Base-by-base conservation (phyloP, 2,113 vertebrate species). In the Myiagra hebetior region DNA sequence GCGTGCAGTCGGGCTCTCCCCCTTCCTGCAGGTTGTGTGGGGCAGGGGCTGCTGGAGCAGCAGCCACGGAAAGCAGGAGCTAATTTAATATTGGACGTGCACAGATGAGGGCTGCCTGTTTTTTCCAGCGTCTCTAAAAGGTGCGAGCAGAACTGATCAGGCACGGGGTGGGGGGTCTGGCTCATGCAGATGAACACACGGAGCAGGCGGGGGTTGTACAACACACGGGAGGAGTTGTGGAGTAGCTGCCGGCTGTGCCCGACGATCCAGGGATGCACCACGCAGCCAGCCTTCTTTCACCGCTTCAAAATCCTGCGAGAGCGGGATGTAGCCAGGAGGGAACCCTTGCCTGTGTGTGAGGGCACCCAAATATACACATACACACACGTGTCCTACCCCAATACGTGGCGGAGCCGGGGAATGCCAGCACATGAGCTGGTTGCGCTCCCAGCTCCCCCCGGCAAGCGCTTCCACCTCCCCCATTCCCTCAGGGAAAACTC, bases 371-470 rank as follows among this genome's bases (percentile, higher is more conserved):
- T 50, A 84, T 11, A 90, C 83, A 94, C 47, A 39, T 26, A 39
- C 17, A 74, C 84, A 88, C 88, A 95, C 85, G 76, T 95, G 93
- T 88, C 3, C 6, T 75, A 84, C 86, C 86, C 89, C 89, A 87
- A 59, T 74, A 89, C 22, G 27, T 39, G 0, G 72, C 10, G 8
- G 85, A 19, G 7, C 78, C 31, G 31, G 67, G 89, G 65, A 91
- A 93, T 6, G 10, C 82, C 85, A 62, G 78, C 19, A 6, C 11
- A 16, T 0, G 9, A 87, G 82, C 55, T 49, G 75, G 83, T 89
- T 92, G 62, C 53, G 0, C 68, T 83, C 78, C 70, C 74, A 42
- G 59, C 77, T 67, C 30, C 55, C 93, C 73, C 47, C 6, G 0
- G 56, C 72, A 83, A 79, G 47, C 7, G 2, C 41, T 89, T 81